Evolutionary conservation across 2,797 vertebrate species (phyloP), one percentile per base, ranked within the genome.

Genomic region (Sebastiscus tertius): DNA sequence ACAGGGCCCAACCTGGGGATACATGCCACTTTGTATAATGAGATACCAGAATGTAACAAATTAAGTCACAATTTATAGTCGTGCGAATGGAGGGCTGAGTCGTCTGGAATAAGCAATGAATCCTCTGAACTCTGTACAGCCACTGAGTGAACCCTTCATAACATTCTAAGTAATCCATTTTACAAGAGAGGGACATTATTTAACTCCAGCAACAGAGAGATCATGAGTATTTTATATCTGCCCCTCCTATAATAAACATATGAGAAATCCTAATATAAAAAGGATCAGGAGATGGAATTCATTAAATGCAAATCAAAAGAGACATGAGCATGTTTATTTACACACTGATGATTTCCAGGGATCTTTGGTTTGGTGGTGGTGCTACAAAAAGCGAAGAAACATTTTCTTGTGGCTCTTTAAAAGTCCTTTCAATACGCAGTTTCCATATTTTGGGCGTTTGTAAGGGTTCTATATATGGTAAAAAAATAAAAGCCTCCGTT

Each of bases 21-120:
- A 82, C 46, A 79, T 13, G 13, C 67, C 79, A 89, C 77, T 89
- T 88, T 79, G 61, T 73, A 33, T 87, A 83, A 92, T 79, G 77
- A 89, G 66, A 71, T 7, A 77, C 54, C 78, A 71, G 56, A 77
- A 85, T 5, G 31, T 58, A 80, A 85, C 75, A 81, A 89, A 82
- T 78, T 5, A 87, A 61, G 75, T 46, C 67, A 79, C 61, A 74
- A 77, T 87, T 87, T 87, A 88, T 49, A 9, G 79, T 59, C 1
- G 29, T 29, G 63, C 16, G 4, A 61, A 55, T 11, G 12, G 46
- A 78, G 67, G 26, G 54, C 72, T 6, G 79, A 75, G 81, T 42
- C 18, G 7, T 71, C 76, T 83, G 68, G 59, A 81, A 81, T 16
- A 72, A 64, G 82, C 81, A 60, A 81, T 77, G 54, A 72, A 84